These are phyloP conservation scores for Drosophila arizonae DNA, from an alignment of 1,140 invertebrate genomes.

Conservation along the genomic window DNA sequence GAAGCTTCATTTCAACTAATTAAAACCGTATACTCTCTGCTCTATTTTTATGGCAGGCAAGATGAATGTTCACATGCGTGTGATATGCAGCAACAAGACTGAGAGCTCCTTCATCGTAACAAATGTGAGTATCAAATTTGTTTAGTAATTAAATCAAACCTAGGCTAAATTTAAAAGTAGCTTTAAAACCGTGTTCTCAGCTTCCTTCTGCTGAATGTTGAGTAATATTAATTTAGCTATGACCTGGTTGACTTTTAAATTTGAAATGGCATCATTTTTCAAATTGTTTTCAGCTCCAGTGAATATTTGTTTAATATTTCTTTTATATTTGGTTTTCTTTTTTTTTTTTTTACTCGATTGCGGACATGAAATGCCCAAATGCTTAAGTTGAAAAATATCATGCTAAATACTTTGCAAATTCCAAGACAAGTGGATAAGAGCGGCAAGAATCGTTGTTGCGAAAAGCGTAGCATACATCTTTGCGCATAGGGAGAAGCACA, in stretches of 20 bases:
- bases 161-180: not conserved
- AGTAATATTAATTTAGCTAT: not conserved
- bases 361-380: not conserved
- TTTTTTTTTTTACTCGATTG: not conserved
- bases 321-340: not conserved
- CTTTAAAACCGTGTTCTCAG: not conserved
- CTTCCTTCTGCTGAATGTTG: not conserved
- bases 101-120: conserved; percentile 51
- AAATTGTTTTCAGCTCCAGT: not conserved
- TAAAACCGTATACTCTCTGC: conserved; percentile 43
- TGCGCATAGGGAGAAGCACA: conserved; percentile 48
- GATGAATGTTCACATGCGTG: conserved; percentile 74
- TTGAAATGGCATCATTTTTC: not conserved
- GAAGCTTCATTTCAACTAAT: conserved; percentile 36
- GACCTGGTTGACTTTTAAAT: not conserved
- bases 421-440: conserved; percentile 9
- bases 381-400: not conserved
- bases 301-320: not conserved
- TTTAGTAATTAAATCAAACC: not conserved
- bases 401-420: conserved; percentile 11
- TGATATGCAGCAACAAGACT: conserved; percentile 71
- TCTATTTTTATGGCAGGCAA: conserved; percentile 60
- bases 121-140: conserved; percentile 62
- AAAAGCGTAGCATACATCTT: conserved; percentile 50
- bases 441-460: not conserved